Percentiles rank a stretch among this genome's conserved stretches.
Conservation (phyloP, 2,113 vertebrate species). For the Anguilla japonica region DNA sequence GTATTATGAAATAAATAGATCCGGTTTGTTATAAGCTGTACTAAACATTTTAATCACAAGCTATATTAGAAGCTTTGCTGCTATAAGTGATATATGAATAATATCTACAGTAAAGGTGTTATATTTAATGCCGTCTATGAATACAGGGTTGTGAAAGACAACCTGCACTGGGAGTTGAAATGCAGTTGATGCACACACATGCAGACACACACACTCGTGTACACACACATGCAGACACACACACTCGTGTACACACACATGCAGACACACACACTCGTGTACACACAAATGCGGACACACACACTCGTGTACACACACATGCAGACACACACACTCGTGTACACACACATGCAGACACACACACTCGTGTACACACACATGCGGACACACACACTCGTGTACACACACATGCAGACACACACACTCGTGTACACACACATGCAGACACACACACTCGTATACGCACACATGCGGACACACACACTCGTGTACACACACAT, state of each 20-base stretch:
- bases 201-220: not conserved
- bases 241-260: constrained; percentile 39
- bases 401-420: constrained; percentile 36
- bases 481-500: not conserved
- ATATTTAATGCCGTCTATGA: constrained; percentile 92
- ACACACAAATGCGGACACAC: constrained; percentile 42
- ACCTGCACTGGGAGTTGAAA: constrained; percentile 80
- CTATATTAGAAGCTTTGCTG: constrained; percentile 97
- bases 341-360: constrained; percentile 43
- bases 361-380: not conserved
- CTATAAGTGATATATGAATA: constrained; percentile 80
- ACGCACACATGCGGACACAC: constrained; percentile 47
- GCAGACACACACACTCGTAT: constrained; percentile 57
- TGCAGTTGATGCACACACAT: constrained; percentile 77
- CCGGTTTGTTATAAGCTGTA: constrained; percentile 91
- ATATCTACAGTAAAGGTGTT: constrained; percentile 83
- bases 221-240: constrained; percentile 52
- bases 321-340: constrained; percentile 45
- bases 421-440: constrained; percentile 49
- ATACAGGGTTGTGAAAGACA: constrained; percentile 77
- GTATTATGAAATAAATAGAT: constrained; percentile 60
- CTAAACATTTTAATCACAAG: constrained; percentile 93
- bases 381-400: not conserved
- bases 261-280: constrained; percentile 34
- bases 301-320: constrained; percentile 48